phyloP scores from a whole-genome alignment of 1,140 invertebrate species.

The Ips nitidus region DNA sequence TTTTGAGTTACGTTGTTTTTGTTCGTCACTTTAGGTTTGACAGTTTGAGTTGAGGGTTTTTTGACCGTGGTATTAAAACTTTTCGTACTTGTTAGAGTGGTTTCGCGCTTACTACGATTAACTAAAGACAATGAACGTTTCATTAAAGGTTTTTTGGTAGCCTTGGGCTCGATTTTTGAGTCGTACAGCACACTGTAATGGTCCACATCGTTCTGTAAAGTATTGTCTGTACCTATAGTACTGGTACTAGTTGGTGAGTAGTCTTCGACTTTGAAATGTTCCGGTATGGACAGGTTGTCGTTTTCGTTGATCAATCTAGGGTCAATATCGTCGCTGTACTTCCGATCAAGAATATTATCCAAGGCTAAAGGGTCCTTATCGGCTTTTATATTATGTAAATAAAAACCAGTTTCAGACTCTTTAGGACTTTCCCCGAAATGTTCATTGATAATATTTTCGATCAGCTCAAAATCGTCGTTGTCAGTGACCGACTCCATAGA shows the following conservation, averaged over 20 bases:
- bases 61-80: neutral
- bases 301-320: constrained; percentile 49
- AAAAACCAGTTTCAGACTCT: constrained; percentile 33
- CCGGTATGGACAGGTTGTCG: constrained; percentile 50
- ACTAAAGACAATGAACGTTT: constrained; percentile 30
- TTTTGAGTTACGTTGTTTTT: constrained; percentile 18
- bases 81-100: constrained; percentile 16
- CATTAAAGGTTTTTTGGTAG: constrained; percentile 31
- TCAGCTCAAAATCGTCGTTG: constrained; percentile 47
- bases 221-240: constrained; percentile 33
- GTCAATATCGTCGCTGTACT: constrained; percentile 49
- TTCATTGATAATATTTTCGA: constrained; percentile 49
- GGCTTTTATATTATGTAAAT: constrained; percentile 27
- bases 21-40: constrained; percentile 4
- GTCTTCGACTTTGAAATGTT: constrained; percentile 43
- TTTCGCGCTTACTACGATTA: constrained; percentile 28
- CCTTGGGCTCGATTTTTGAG: constrained; percentile 31
- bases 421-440: constrained; percentile 31
- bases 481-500: constrained; percentile 33
- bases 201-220: constrained; percentile 36
- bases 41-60: constrained; percentile 6
- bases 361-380: constrained; percentile 19
- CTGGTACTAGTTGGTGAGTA: constrained; percentile 39
- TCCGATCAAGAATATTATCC: constrained; percentile 25
- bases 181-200: constrained; percentile 32